phyloP scores from a whole-genome alignment of 2,888 invertebrate species.

The Pandemis corylana region DNA sequence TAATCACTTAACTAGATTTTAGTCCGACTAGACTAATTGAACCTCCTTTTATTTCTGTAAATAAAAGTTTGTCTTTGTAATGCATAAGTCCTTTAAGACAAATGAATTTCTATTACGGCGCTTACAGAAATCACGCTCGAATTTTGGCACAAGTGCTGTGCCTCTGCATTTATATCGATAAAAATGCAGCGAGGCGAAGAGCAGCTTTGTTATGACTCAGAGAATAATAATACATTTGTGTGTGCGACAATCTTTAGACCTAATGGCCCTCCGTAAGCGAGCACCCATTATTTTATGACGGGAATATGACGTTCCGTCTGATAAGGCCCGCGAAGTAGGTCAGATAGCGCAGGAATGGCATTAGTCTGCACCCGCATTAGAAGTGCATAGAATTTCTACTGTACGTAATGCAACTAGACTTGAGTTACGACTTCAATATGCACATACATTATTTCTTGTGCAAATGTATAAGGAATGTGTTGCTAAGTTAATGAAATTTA shows the following conservation, averaged over 20 bases:
- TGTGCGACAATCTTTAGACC: constrained; percentile 20
- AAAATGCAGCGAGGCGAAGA: too few relatives aligned
- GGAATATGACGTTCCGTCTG: constrained; percentile 61
- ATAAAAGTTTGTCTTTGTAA: too few relatives aligned
- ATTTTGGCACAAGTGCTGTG: too few relatives aligned
- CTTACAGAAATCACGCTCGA: too few relatives aligned
- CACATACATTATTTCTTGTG: constrained; percentile 15
- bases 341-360: constrained; percentile 65
- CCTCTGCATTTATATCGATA: too few relatives aligned
- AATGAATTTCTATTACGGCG: too few relatives aligned
- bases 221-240: neutral
- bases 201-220: too few relatives aligned
- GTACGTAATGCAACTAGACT: constrained; percentile 3
- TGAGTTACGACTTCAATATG: constrained; percentile 14
- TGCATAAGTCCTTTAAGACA: too few relatives aligned
- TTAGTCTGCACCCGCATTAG: constrained; percentile 28
- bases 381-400: constrained; percentile 20
- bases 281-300: constrained; percentile 47
- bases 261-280: constrained; percentile 29
- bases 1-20: too few relatives aligned
- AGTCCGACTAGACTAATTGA: too few relatives aligned
- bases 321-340: constrained; percentile 69
- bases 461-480: constrained; percentile 6
- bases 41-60: too few relatives aligned
- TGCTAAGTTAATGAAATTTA: constrained; percentile 8